Evolutionary conservation across 2,888 invertebrate genomes (phyloP), one percentile per base, ranked within the genome.

Genomic region (Hypsopygia costalis): DNA sequence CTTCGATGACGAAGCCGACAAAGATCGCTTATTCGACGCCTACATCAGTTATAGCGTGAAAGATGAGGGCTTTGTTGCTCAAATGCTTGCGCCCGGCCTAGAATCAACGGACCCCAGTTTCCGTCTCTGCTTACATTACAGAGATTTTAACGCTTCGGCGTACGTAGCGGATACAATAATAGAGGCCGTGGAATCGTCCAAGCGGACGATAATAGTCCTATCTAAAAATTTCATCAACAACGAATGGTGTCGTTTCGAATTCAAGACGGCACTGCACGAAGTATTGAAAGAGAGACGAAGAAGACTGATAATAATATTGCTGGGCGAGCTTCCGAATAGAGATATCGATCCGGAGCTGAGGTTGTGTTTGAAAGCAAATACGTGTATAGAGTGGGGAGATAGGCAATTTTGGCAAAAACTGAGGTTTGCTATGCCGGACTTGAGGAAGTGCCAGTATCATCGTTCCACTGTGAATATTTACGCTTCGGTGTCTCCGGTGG

Each of bases 381-480:
- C 96, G 61, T 95, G 96, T 77, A 93, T 98, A 70, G 95, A 96
- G 78, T 97, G 96, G 94, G 96, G 96, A 51, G 98, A 98, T 83
- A 94, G 95, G 74, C 93, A 96, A 72, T 98, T 98, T 90, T 98
- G 98, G 98, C 97, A 97, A 73, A 98, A 98, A 85, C 89, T 98
- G 50, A 93, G 95, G 70, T 96, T 96, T 70, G 95, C 97, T 40
- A 93, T 98, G 92, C 97, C 97, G 44, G 95, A 95, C 80, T 91
- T 92, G 56, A 89, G 92, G 73, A 90, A 91, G 81, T 91, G 92
- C 77, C 87, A 91, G 54, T 91, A 92, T 74, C 92, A 91, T 69
- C 89, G 91, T 58, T 92, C 93, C 47, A 91, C 93, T 55, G 91
- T 92, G 65, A 93, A 93, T 78, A 93, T 93, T 79, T 93, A 93